phyloP scores from a whole-genome alignment of 2,888 invertebrate species.

The Diarsia mendica region DNA sequence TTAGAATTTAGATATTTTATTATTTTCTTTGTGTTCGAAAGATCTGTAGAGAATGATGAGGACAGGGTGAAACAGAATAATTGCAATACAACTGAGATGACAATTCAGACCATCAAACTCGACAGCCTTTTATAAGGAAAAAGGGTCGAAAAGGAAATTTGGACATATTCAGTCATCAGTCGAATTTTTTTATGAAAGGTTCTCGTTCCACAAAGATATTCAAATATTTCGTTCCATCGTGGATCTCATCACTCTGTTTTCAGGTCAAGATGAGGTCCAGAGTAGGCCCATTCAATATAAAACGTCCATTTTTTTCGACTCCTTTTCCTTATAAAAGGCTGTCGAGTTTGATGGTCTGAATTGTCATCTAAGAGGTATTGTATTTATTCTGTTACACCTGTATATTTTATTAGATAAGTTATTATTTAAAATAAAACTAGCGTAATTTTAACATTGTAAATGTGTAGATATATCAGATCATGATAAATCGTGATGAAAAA shows the following conservation, averaged over 20 bases:
- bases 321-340: too few relatives aligned
- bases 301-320: too few relatives aligned
- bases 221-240: too few relatives aligned
- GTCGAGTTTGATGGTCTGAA: too few relatives aligned
- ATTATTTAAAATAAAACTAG: not conserved
- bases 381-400: not conserved
- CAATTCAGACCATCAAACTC: not conserved
- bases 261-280: too few relatives aligned
- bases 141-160: not conserved
- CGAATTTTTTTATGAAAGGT: too few relatives aligned
- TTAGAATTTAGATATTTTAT: not conserved
- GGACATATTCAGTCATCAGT: too few relatives aligned
- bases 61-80: not conserved
- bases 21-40: not conserved
- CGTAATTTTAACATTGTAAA: slow-evolving; percentile 38
- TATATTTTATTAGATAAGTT: not conserved
- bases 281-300: too few relatives aligned
- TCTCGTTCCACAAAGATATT: too few relatives aligned
- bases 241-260: too few relatives aligned
- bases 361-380: not conserved
- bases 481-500: slow-evolving; percentile 61
- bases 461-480: slow-evolving; percentile 59
- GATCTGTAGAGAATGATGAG: not conserved
- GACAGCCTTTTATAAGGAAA: not conserved
- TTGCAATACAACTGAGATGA: not conserved